phyloP scores from a whole-genome alignment of 2,113 vertebrate species.

The human (Homo sapiens) region DNA sequence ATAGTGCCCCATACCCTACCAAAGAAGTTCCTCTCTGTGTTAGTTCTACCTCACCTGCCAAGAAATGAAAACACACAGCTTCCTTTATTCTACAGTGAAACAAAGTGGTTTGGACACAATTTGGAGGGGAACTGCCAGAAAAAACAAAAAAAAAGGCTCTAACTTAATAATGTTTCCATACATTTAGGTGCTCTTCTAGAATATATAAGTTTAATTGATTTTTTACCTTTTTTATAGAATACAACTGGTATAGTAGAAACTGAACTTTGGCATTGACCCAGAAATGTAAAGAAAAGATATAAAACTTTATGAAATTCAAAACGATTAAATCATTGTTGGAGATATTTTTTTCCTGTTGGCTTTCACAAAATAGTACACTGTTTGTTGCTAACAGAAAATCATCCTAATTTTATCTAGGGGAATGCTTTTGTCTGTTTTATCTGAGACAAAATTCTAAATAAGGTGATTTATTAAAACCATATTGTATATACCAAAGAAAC shows the following conservation, averaged over 20 bases:
- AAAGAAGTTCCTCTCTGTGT: conserved; percentile 66
- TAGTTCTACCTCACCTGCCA: conserved; percentile 69
- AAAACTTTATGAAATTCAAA: conserved; percentile 62
- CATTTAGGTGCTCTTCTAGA: conserved; percentile 70
- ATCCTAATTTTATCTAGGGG: conserved; percentile 37
- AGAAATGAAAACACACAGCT: conserved; percentile 67
- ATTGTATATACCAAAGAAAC: conserved; percentile 37
- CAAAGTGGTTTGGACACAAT: conserved; percentile 71
- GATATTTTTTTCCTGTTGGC: not conserved
- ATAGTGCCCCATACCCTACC: not conserved
- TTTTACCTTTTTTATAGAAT: conserved; percentile 61
- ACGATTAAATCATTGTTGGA: conserved; percentile 39
- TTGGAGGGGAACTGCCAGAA: conserved; percentile 72
- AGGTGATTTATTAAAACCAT: conserved; percentile 68
- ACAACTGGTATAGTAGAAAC: conserved; percentile 48
- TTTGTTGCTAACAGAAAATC: conserved; percentile 66
- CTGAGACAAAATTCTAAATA: conserved; percentile 58
- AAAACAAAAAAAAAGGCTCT: conserved; percentile 64
- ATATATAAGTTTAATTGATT: conserved; percentile 76
- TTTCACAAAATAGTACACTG: not conserved
- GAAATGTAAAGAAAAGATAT: conserved; percentile 49
- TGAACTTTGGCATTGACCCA: conserved; percentile 58
- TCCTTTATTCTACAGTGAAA: conserved; percentile 73
- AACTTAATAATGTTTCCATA: conserved; percentile 73
- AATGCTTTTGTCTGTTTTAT: conserved; percentile 52